Percentiles rank a stretch among this genome's conserved stretches.
Conservation (phyloP, 2,797 vertebrate species). For the Karalla daura region DNA sequence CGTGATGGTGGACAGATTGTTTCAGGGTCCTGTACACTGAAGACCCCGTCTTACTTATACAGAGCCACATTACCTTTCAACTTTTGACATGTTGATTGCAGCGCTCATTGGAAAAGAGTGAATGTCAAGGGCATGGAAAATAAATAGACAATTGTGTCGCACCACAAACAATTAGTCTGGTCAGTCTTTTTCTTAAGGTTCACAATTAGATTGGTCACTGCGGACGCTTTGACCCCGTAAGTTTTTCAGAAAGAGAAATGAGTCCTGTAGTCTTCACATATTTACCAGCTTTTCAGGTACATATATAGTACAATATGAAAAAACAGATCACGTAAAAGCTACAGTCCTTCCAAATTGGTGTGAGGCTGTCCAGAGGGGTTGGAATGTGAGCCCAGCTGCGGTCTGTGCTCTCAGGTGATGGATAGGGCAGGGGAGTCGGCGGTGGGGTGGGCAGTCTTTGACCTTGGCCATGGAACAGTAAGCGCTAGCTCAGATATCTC, state of each 20-base stretch:
- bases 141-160: conserved; percentile 44
- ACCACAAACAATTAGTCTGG: conserved; percentile 36
- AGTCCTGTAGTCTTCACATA: no score
- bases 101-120: conserved; percentile 43
- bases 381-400: conserved; percentile 75
- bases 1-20: conserved; percentile 63
- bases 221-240: not conserved
- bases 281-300: no score
- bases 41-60: conserved; percentile 53
- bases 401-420: conserved; percentile 81
- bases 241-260: not conserved
- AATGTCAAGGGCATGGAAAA: conserved; percentile 42
- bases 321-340: conserved; percentile 39
- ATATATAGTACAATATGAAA: conserved; percentile 7
- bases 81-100: conserved; percentile 68
- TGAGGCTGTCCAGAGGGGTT: conserved; percentile 72
- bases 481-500: conserved; percentile 86
- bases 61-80: conserved; percentile 52
- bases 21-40: conserved; percentile 57
- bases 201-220: conserved; percentile 25
- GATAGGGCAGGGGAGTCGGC: conserved; percentile 71
- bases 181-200: conserved; percentile 41
- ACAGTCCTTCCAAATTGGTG: conserved; percentile 64
- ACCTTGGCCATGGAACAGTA: conserved; percentile 84
- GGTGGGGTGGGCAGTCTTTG: conserved; percentile 75